These are phyloP conservation scores for Semotilus atromaculatus DNA, from an alignment of 2,797 vertebrate species.

Conservation along the genomic window DNA sequence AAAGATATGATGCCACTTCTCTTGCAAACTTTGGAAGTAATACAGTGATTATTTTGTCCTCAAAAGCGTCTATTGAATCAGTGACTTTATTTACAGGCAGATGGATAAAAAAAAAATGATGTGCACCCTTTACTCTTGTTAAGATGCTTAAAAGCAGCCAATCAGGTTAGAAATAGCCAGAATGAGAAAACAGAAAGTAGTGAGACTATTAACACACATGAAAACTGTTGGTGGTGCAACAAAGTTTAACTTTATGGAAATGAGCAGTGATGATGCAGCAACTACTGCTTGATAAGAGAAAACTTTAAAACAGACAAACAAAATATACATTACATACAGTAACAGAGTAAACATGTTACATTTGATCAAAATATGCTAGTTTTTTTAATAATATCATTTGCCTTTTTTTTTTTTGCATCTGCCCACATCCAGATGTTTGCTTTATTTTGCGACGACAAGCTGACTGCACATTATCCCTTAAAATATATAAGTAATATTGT, in stretches of 20 bases:
- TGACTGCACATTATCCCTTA: not conserved
- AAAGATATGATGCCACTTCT: not conserved
- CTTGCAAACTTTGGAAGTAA: not conserved
- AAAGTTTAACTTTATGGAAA: not conserved
- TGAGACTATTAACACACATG: not conserved
- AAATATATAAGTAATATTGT: no score
- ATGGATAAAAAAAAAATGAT: not conserved
- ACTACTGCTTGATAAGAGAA: not conserved
- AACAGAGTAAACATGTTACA: not conserved
- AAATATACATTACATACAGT: not conserved
- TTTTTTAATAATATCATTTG: not conserved
- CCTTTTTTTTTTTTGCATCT: not conserved
- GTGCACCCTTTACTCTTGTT: not conserved
- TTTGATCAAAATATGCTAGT: not conserved
- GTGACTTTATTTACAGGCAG: not conserved
- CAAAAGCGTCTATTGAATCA: not conserved
- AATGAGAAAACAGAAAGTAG: not conserved
- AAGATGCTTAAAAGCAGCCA: not conserved
- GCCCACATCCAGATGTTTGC: not conserved
- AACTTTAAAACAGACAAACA: not conserved
- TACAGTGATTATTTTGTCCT: not conserved
- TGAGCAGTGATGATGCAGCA: not conserved
- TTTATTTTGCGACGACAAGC: not conserved
- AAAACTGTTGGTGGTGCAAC: not conserved
- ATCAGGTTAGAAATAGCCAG: not conserved